Base-by-base conservation (phyloP, 1,140 invertebrate species). In the Saccostrea cuccullata region DNA sequence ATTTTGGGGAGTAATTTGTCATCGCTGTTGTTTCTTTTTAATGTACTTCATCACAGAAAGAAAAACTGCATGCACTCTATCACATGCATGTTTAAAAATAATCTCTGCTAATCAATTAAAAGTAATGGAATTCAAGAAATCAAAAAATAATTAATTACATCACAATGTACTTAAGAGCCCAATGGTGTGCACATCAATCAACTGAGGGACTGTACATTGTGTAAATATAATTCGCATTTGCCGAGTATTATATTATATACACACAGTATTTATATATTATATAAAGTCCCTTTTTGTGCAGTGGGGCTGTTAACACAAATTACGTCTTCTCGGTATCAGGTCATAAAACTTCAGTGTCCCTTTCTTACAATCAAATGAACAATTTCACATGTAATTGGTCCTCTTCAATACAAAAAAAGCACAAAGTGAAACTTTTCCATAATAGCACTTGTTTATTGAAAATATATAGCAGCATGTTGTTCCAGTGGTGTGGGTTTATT, bases 351-450 rank as follows among this genome's bases (percentile, higher is more conserved):
- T 30, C 26, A 23, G 17, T 20, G 40, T 17, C 55, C 12, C 82
- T 55, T 55, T 84, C 82, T 84, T 84, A 55, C 82, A 84, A 84
- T 55, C 82, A 84, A 84, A 84, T 84, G 82, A 84, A 56, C 82
- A 55, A 84, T 84, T 84, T 84, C 82, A 84, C 82, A 56, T 55
- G 55, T 84, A 84, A 84, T 84, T 84, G 82, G 47, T 36, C 17
- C 20, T 20, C n/a, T 55, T 55, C 36, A 84, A 55, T 55, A 56
- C n/a, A n/a, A 84, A 55, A 36, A n/a, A 55, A 55, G 82, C 82
- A 56, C 20, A 26, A 84, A 84, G 55, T 55, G 40, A 55, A 84
- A 55, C 82, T 55, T 84, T 23, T 84, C 82, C 82, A 55, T 84
- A 84, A 55, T 55, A 55, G 40, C 55, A 84, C 82, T 55, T 55